phyloP scores from a whole-genome alignment of 2,888 invertebrate genomes.

The Cylloceria caligata region DNA sequence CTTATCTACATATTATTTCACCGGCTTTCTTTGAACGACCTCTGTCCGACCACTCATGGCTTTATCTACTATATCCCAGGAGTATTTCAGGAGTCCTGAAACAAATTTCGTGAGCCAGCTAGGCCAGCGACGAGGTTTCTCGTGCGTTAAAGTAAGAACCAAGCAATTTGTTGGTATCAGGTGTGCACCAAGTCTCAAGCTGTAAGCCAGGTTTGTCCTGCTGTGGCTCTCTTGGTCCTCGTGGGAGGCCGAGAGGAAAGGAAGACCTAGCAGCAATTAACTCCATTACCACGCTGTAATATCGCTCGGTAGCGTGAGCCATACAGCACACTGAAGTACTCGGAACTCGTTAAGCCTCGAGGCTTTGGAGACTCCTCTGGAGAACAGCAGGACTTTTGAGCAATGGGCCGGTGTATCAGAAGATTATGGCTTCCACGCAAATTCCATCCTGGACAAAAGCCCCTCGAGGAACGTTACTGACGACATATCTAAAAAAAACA shows the following conservation, averaged over 20 bases:
- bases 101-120: constrained; percentile 63
- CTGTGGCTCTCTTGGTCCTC: constrained; percentile 68
- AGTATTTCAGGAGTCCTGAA: constrained; percentile 25
- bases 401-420: constrained; percentile 19
- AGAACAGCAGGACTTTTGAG: constrained; percentile 45
- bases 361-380: constrained; percentile 76
- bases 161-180: constrained; percentile 84
- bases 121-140: constrained; percentile 31
- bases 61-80: constrained; percentile 32
- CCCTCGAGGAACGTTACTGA: constrained; percentile 1
- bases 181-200: constrained; percentile 82
- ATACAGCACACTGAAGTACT: constrained; percentile 72
- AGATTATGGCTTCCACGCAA: constrained; percentile 33
- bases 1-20: not conserved
- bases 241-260: constrained; percentile 50
- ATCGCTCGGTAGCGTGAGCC: constrained; percentile 77
- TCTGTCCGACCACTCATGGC: constrained; percentile 3
- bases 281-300: constrained; percentile 84
- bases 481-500: not conserved
- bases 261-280: constrained; percentile 80
- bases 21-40: constrained; percentile 11
- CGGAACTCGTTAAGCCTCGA: constrained; percentile 82
- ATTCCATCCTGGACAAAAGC: constrained; percentile 12
- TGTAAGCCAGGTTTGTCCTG: constrained; percentile 81
- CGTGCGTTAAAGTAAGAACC: constrained; percentile 65